Conservation (phyloP, 2,113 vertebrate species). For the Lampris megalopsis region DNA sequence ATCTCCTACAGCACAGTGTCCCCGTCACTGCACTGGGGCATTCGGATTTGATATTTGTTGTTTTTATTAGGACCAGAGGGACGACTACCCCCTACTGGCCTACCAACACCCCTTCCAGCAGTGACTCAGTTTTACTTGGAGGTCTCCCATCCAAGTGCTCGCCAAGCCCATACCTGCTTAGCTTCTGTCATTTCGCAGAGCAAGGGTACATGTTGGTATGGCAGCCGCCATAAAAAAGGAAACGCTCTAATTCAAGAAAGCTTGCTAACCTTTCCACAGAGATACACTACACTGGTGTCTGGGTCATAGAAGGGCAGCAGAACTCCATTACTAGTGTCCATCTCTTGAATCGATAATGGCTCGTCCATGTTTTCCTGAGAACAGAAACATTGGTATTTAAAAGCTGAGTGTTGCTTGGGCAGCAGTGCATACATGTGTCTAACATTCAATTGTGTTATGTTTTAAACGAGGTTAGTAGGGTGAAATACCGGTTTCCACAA, state of each 20-base stretch:
- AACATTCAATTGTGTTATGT: conserved; percentile 8
- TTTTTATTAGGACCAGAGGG: too few species aligned
- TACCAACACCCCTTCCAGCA: too few species aligned
- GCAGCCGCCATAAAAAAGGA: not conserved
- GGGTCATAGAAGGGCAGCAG: conserved; percentile 96
- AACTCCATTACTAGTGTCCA: conserved; percentile 97
- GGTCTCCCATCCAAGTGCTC: too few species aligned
- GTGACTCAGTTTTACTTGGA: too few species aligned
- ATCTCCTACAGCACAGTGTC: too few species aligned
- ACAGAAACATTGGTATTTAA: conserved; percentile 23
- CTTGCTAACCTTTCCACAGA: conserved; percentile 93
- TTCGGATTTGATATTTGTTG: too few species aligned
- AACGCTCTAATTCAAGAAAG: not conserved
- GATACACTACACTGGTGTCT: conserved; percentile 94
- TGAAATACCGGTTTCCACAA: conserved; percentile 92
- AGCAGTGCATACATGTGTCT: not conserved
- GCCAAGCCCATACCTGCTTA: too few species aligned
- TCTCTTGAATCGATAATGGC: conserved; percentile 95
- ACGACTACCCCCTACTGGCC: too few species aligned
- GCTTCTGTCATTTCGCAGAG: too few species aligned
- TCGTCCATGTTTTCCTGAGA: conserved; percentile 95
- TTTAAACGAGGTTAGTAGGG: conserved; percentile 13
- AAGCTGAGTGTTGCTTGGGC: not conserved
- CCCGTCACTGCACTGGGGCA: too few species aligned
- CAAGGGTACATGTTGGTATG: too few species aligned